These are phyloP conservation scores for Onthophagus taurus DNA, from an alignment of 1,140 invertebrate genomes.

Conservation along the genomic window DNA sequence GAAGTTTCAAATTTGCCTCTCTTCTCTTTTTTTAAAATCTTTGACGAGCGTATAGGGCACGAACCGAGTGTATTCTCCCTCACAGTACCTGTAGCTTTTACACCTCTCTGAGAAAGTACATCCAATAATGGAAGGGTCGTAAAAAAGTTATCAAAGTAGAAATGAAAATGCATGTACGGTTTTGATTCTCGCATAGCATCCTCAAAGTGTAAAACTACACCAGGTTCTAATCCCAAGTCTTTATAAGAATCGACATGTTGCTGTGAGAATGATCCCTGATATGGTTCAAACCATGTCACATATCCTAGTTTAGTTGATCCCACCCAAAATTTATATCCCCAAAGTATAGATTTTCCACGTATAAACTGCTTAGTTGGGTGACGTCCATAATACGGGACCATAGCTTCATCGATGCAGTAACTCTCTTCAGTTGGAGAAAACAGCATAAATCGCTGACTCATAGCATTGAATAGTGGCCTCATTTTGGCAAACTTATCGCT, in stretches of 20 bases:
- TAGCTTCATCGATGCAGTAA: no score
- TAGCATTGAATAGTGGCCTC: no score
- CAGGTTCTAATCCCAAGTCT: neutral
- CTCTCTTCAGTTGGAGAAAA: slow-evolving; percentile 14
- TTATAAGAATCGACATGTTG: slow-evolving; percentile 4
- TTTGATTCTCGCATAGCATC: no score
- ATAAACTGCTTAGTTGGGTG: slow-evolving; percentile 30
- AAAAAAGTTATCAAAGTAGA: no score
- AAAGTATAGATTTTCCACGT: slow-evolving; percentile 25
- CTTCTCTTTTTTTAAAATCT: no score
- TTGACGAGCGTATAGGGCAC: slow-evolving; percentile 3
- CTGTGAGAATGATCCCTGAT: slow-evolving; percentile 17
- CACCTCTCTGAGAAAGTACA: no score
- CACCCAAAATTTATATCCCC: slow-evolving; percentile 27
- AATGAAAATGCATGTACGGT: no score
- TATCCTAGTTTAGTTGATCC: slow-evolving; percentile 19
- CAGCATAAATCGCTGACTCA: no score
- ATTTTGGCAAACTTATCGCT: no score
- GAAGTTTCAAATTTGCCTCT: no score
- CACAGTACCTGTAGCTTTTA: no score
- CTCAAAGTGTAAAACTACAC: slow-evolving; percentile 3
- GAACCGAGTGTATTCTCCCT: slow-evolving; percentile 18
- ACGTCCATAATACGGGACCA: slow-evolving; percentile 27
- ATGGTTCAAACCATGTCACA: slow-evolving; percentile 21
- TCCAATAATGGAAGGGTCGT: no score